phyloP scores from a whole-genome alignment of 2,113 vertebrate genomes.

The Toxotes chatareus region DNA sequence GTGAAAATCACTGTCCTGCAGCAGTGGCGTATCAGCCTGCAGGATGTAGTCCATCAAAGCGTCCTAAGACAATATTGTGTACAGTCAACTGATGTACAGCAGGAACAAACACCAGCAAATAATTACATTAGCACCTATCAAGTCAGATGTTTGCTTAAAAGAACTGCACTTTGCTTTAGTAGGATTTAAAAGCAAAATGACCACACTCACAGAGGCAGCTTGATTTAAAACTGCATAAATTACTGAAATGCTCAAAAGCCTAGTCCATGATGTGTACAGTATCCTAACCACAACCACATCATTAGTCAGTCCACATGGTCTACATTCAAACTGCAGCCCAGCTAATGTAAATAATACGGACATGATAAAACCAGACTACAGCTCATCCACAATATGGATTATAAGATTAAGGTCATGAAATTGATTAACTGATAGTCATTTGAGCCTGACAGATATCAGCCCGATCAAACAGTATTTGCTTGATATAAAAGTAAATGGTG shows the following conservation, averaged over 20 bases:
- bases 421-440: background rate
- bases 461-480: background rate
- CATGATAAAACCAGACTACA: background rate
- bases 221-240: background rate
- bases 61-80: constrained; percentile 61
- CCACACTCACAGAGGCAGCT: background rate
- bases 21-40: constrained; percentile 44
- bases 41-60: constrained; percentile 79
- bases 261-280: background rate
- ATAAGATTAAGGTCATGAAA: background rate
- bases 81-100: background rate
- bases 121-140: background rate
- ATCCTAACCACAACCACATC: background rate
- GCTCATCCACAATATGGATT: background rate
- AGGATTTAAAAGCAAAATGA: background rate
- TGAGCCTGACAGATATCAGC: background rate
- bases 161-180: background rate
- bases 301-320: background rate
- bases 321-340: background rate
- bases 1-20: constrained; percentile 74
- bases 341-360: background rate
- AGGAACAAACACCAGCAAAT: constrained; percentile 10
- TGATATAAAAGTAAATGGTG: background rate
- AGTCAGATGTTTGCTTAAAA: background rate
- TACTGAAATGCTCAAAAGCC: background rate